These are phyloP conservation scores for Pomacea maculata DNA, from an alignment of 1,140 invertebrate species.

Conservation along the genomic window DNA sequence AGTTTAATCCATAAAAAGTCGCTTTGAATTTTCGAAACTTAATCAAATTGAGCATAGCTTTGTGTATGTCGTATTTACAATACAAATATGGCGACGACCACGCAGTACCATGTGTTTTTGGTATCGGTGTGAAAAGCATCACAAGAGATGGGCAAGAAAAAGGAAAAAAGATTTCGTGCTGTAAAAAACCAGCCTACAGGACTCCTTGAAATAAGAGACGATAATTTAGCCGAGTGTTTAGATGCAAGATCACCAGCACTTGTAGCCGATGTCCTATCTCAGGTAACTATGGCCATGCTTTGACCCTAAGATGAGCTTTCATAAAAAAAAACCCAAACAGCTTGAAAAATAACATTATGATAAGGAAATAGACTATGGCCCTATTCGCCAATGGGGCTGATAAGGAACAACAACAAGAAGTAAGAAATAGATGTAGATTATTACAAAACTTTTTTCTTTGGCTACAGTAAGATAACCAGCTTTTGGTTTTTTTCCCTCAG, in stretches of 20 bases:
- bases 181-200: conserved; percentile 33
- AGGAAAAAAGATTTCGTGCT: conserved; percentile 34
- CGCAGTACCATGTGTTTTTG: conserved; percentile 2
- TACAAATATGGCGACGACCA: conserved; percentile 11
- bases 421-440: too few relatives aligned
- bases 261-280: conserved; percentile 17
- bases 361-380: too few relatives aligned
- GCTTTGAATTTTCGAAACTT: neutral
- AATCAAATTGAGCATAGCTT: neutral
- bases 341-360: too few relatives aligned
- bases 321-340: too few relatives aligned
- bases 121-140: too few relatives aligned
- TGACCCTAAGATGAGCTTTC: too few relatives aligned
- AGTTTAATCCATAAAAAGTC: neutral
- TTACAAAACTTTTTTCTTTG: too few relatives aligned
- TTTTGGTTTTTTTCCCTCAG: conserved; percentile 26
- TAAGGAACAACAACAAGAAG: too few relatives aligned
- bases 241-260: neutral
- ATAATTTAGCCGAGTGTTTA: neutral
- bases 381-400: too few relatives aligned
- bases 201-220: conserved; percentile 27
- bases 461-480: too few relatives aligned
- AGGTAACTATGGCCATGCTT: neutral
- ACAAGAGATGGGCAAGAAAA: conserved; percentile 34
- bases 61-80: neutral